Conservation (phyloP, 2,888 invertebrate species). For the Pterostichus madidus region DNA sequence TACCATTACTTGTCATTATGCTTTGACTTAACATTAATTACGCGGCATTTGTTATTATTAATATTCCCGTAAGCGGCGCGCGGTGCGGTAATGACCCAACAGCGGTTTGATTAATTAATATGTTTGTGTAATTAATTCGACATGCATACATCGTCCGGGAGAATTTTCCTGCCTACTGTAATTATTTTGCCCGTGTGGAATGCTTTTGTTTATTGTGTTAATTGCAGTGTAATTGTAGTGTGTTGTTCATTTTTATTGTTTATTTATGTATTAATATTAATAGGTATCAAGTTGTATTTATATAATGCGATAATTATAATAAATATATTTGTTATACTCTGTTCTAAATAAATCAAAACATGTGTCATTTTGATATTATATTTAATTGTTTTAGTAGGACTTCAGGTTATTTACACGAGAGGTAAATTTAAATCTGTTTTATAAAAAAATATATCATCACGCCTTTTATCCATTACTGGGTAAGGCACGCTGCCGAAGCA, state of each 20-base stretch:
- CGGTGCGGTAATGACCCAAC: constrained; percentile 59
- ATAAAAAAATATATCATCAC: too few species aligned
- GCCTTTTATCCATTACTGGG: too few species aligned
- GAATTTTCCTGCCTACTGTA: constrained; percentile 21
- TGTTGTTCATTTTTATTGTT: constrained; percentile 11
- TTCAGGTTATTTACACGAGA: too few species aligned
- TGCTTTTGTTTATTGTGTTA: constrained; percentile 22
- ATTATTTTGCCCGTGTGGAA: constrained; percentile 17
- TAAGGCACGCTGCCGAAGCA: too few species aligned
- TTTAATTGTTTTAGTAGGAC: neutral
- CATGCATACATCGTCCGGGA: constrained; percentile 36
- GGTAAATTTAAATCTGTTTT: too few species aligned
- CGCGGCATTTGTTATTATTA: constrained; percentile 67
- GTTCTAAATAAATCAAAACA: constrained; percentile 7
- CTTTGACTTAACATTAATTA: constrained; percentile 68
- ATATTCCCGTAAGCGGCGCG: constrained; percentile 63
- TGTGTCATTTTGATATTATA: neutral
- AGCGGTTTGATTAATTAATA: constrained; percentile 67
- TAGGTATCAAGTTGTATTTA: constrained; percentile 20
- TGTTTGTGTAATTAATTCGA: constrained; percentile 67
- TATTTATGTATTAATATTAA: constrained; percentile 23
- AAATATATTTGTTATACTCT: neutral
- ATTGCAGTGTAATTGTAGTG: constrained; percentile 7
- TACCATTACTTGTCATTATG: constrained; percentile 67
- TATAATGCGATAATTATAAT: constrained; percentile 19